Base-by-base conservation (phyloP, 1,140 invertebrate species). In the Pseudomyrmex sp. region DNA sequence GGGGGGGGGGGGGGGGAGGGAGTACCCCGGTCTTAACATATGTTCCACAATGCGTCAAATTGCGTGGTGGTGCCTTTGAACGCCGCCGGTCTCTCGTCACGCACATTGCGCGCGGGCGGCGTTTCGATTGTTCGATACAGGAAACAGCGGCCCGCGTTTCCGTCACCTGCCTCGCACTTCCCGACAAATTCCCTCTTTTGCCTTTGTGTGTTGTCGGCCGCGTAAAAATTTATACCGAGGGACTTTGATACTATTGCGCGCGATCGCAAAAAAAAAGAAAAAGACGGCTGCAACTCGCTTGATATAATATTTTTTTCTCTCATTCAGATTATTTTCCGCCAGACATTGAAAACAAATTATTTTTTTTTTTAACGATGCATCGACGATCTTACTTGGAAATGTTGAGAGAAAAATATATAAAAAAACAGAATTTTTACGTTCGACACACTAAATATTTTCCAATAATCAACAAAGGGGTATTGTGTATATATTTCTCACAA, bases 91-190 rank as follows among this genome's bases (percentile, higher is more conserved):
- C n/a, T n/a, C 35, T 82, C 87, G 88, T 89, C 88, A 89, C 87
- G 87, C 87, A 85, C 44, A 84, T 80, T 84, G 76, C 87, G 23
- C 66, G 35, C 35, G 56, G 69, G 35, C 35, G 56, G 69, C 85
- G 65, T 70, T 86, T 65, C 88, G 87, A 89, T 89, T 89, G 88
- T 89, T 89, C 88, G 85, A 89, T 86, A 86, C 85, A 68, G 88
- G 88, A 89, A 89, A 70, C 85, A 69, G 35, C 7, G 84, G 75
- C 85, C 85, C 86, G 77, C 87, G 88, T 89, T 89, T 88, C 87
- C 87, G 87, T 89, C 88, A 89, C 82, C 88, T 89, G 88, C 84
- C 75, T 58, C 73, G 23, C 15, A 83, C 76, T 73, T 86, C 86
- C 84, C 87, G 84, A 56, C 46, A 84, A 68, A 82, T 89, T 86